A percentile compares a stretch with the other conserved stretches of the same genome.
These are phyloP conservation scores for Coendou prehensilis DNA, from an alignment of 2,797 vertebrate genomes.

Conservation along the genomic window DNA sequence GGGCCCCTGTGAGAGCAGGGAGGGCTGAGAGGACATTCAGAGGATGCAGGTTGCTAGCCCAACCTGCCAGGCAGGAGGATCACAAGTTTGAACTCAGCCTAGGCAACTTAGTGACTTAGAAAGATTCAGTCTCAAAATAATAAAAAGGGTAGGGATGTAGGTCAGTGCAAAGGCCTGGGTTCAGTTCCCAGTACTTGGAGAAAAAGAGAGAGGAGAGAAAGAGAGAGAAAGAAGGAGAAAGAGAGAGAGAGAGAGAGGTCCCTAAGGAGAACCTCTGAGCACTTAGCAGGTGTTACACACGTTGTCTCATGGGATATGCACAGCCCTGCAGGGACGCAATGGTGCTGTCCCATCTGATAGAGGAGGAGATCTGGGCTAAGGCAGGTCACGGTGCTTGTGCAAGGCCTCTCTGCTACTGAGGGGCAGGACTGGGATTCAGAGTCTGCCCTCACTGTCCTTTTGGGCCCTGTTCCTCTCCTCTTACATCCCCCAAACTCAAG, in stretches of 20 bases:
- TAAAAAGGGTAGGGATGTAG: not conserved
- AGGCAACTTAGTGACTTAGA: not conserved
- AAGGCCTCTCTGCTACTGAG: not conserved
- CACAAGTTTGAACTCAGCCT: not conserved
- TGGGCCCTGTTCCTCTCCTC: not conserved
- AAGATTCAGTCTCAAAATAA: not conserved
- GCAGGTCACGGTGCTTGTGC: not conserved
- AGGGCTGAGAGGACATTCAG: not conserved
- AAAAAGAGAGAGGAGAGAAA: no score
- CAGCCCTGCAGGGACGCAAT: not conserved
- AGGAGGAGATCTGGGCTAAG: not conserved
- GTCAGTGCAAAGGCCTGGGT: not conserved
- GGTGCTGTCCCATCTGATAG: not conserved
- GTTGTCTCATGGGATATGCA: accelerated
- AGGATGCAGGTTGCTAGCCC: not conserved
- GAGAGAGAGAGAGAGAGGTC: not conserved
- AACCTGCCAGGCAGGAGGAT: not conserved
- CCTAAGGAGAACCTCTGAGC: not conserved
- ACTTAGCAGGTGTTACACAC: accelerated
- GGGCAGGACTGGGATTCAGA: no score
- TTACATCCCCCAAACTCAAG: not conserved
- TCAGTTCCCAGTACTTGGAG: not conserved
- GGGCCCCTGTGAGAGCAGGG: not conserved
- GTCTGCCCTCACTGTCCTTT: not conserved
- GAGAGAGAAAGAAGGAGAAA: not conserved